Conservation (phyloP, 2,888 invertebrate genomes). For the Cosmopolites sordidus region DNA sequence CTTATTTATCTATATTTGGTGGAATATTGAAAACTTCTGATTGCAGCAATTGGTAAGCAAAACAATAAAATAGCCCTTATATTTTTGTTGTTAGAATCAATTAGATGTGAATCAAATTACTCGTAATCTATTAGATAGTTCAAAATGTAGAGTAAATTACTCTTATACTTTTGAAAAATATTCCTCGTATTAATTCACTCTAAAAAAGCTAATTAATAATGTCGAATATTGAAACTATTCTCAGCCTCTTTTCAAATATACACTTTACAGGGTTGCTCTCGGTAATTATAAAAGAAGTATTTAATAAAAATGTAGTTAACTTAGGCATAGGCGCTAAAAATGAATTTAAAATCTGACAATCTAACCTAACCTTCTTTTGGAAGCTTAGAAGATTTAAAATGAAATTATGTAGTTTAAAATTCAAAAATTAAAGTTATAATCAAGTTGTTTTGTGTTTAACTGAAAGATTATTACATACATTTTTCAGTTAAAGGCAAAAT, state of each 20-base stretch:
- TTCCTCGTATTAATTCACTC: conserved; percentile 5
- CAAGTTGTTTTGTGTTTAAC: background rate
- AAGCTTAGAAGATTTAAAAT: background rate
- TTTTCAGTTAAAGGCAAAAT: background rate
- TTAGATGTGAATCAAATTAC: conserved; percentile 7
- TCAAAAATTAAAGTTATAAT: background rate
- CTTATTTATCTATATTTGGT: too few relatives aligned
- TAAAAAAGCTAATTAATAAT: background rate
- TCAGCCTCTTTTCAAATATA: conserved; percentile 4
- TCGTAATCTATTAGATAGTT: conserved; percentile 46
- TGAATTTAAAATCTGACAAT: conserved; percentile 26
- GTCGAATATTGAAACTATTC: conserved; percentile 5
- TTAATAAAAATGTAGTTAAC: conserved; percentile 8
- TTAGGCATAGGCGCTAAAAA: conserved; percentile 10
- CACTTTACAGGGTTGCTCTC: conserved; percentile 26
- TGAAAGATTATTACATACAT: background rate
- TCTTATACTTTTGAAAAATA: conserved; percentile 30
- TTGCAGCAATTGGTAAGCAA: too few relatives aligned
- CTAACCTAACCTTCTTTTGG: conserved; percentile 11
- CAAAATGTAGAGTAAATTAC: conserved; percentile 47
- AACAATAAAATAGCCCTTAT: background rate
- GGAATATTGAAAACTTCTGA: too few relatives aligned
- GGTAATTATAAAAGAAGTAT: conserved; percentile 7
- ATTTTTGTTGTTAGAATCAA: too few relatives aligned
- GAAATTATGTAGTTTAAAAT: background rate